Conservation (phyloP, 2,888 invertebrate genomes). For the Eudemis profundana region DNA sequence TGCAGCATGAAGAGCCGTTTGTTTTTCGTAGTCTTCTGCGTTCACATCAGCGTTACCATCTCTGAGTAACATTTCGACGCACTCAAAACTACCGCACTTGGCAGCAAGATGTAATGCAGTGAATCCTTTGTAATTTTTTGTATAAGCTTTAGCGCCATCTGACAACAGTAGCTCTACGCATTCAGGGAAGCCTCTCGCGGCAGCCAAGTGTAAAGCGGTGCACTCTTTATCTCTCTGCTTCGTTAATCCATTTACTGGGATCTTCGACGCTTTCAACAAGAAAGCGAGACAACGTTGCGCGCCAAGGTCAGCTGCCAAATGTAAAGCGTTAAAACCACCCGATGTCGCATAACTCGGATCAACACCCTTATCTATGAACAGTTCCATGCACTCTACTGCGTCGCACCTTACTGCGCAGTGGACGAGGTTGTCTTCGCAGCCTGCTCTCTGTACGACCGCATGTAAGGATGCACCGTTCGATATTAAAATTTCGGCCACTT, state of each 20-base stretch:
- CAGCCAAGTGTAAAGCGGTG: slow-evolving; percentile 93
- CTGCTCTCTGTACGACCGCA: slow-evolving; percentile 87
- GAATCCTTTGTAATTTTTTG: slow-evolving; percentile 91
- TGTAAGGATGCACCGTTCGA: slow-evolving; percentile 89
- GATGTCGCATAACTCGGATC: slow-evolving; percentile 90
- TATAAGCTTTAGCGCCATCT: slow-evolving; percentile 91
- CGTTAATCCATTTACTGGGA: slow-evolving; percentile 89
- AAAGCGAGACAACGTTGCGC: slow-evolving; percentile 89
- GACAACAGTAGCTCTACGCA: slow-evolving; percentile 90
- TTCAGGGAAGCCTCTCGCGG: slow-evolving; percentile 93
- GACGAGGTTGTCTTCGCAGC: slow-evolving; percentile 91
- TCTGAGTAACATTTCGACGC: slow-evolving; percentile 90
- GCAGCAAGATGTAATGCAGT: slow-evolving; percentile 94
- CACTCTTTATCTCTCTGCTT: slow-evolving; percentile 90
- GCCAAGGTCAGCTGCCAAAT: slow-evolving; percentile 92
- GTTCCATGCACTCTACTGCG: slow-evolving; percentile 90
- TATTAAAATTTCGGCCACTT: slow-evolving; percentile 91
- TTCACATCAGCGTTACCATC: slow-evolving; percentile 92
- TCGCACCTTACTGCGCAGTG: slow-evolving; percentile 94
- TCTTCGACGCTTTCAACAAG: slow-evolving; percentile 90
- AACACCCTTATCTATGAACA: slow-evolving; percentile 90
- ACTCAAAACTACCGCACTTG: slow-evolving; percentile 91
- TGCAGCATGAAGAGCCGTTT: slow-evolving; percentile 93
- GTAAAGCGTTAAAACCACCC: slow-evolving; percentile 91
- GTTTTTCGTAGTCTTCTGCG: slow-evolving; percentile 91